phyloP scores from a whole-genome alignment of 2,113 vertebrate genomes.

The Pachycephala philippinensis region DNA sequence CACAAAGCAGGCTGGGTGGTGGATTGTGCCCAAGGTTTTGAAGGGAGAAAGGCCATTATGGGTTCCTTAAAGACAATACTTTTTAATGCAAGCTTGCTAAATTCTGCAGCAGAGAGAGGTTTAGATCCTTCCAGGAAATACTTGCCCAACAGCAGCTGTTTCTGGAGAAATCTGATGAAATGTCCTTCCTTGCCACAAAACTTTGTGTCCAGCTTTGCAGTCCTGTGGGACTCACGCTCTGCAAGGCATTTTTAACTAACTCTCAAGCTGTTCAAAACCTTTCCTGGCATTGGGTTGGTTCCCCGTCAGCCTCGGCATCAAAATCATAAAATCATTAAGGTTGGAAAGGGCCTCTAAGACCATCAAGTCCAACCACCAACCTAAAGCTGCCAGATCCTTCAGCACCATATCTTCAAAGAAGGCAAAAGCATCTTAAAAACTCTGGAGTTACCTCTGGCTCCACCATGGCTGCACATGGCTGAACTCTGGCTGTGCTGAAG shows the following conservation, averaged over 20 bases:
- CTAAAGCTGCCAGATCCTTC: background rate
- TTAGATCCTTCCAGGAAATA: background rate
- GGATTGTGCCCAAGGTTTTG: background rate
- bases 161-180: background rate
- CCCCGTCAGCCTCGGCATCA: background rate
- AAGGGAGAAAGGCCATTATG: background rate
- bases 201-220: background rate
- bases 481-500: background rate
- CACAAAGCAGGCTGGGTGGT: background rate
- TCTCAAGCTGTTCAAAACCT: background rate
- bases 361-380: background rate
- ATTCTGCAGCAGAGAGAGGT: background rate
- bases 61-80: background rate
- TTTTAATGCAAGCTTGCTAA: background rate
- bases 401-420: background rate
- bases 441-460: background rate
- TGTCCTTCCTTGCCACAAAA: background rate
- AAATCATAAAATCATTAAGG: background rate
- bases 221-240: background rate
- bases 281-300: background rate
- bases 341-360: background rate
- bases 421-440: background rate
- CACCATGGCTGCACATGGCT: rapidly evolving
- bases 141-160: background rate
- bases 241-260: background rate